Percentiles rank a stretch among this genome's conserved stretches.
phyloP scores from a whole-genome alignment of 2,888 invertebrate species.

The Chymomyza procnemis region DNA sequence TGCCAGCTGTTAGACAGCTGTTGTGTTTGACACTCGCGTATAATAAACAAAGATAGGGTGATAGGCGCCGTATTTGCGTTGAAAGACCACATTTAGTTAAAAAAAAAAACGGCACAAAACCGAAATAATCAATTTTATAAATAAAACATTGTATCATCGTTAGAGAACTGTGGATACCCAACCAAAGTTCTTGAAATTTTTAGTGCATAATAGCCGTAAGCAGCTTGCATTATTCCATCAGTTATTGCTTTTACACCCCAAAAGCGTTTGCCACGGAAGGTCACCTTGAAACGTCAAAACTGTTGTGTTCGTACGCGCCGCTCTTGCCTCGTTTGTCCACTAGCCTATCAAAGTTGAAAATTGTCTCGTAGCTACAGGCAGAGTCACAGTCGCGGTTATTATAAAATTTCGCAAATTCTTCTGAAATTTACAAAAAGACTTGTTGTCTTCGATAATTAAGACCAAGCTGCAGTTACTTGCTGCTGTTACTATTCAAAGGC shows the following conservation, averaged over 20 bases:
- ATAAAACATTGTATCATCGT: conserved; percentile 39
- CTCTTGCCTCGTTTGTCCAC: conserved; percentile 27
- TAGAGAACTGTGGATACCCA: neutral
- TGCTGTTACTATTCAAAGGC: conserved; percentile 10
- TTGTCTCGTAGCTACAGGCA: conserved; percentile 18
- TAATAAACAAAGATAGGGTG: conserved; percentile 56
- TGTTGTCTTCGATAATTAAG: conserved; percentile 26
- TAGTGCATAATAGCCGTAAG: neutral
- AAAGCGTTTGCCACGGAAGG: conserved; percentile 62
- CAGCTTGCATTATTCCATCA: neutral
- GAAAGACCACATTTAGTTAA: conserved; percentile 25
- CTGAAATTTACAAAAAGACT: conserved; percentile 25
- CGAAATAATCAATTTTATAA: conserved; percentile 20
- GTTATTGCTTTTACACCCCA: neutral
- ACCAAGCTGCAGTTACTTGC: conserved; percentile 14
- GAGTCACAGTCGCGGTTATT: conserved; percentile 28
- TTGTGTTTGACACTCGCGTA: conserved; percentile 31
- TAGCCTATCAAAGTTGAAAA: conserved; percentile 33
- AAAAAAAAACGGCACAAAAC: conserved; percentile 8
- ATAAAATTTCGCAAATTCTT: conserved; percentile 44
- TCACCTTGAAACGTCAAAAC: conserved; percentile 79
- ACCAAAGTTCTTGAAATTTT: conserved; percentile 1
- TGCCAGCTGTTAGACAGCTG: conserved; percentile 55
- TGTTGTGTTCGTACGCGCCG: conserved; percentile 38
- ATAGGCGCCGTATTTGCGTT: conserved; percentile 41